phyloP scores from a whole-genome alignment of 2,888 invertebrate species.

The Tetramorium bicarinatum region DNA sequence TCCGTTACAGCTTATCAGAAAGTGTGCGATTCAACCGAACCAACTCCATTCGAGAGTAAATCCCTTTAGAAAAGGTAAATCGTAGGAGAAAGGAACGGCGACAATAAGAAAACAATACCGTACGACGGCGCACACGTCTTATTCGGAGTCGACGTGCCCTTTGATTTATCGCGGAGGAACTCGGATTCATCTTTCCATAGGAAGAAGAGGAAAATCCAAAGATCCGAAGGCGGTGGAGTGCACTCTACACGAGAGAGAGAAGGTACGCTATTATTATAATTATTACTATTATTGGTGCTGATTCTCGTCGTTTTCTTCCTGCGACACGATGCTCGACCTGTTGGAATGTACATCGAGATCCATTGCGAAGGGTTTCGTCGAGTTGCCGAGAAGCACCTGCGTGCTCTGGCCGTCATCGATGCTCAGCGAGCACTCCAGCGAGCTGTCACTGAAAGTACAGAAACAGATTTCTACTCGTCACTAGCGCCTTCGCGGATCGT shows the following conservation, averaged over 20 bases:
- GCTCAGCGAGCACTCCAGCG: conserved; percentile 88
- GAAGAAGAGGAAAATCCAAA: conserved; percentile 25
- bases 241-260: conserved; percentile 12
- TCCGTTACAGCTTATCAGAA: not conserved
- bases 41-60: not conserved
- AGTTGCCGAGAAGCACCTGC: conserved; percentile 83
- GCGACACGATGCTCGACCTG: conserved; percentile 88
- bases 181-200: conserved; percentile 17
- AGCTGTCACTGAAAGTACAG: conserved; percentile 87
- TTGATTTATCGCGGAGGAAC: not conserved
- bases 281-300: conserved; percentile 72
- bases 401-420: conserved; percentile 82
- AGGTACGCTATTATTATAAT: not conserved
- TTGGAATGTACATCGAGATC: conserved; percentile 89
- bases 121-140: not conserved
- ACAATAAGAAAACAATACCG: not conserved
- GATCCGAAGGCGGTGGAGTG: conserved; percentile 50
- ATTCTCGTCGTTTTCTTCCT: conserved; percentile 85
- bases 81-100: not conserved
- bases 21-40: not conserved
- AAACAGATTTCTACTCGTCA: conserved; percentile 84
- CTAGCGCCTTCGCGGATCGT: conserved; percentile 78
- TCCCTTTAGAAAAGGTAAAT: not conserved
- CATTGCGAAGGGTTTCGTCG: conserved; percentile 88
- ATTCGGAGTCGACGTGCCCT: not conserved